Evolutionary conservation across 2,888 invertebrate species (phyloP), one percentile per base, ranked within the genome.

Genomic region (Adelphocoris suturalis): DNA sequence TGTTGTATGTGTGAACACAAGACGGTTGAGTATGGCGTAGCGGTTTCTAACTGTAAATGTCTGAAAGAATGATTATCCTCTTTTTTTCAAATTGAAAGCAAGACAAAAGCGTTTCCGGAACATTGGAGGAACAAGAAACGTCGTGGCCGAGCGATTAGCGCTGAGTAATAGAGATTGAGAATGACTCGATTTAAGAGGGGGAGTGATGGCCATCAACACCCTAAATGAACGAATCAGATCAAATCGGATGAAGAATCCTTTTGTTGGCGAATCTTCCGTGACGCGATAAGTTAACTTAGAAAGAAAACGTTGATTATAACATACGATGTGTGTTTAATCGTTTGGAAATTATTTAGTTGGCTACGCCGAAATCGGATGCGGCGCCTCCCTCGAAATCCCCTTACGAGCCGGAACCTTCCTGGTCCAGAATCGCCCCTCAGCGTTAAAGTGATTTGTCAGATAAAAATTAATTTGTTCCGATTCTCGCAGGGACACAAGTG

Each of bases 241-340:
- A 68, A 19, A 68, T 23, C 27, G 68, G 19, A 68, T 9, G 68
- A n/a, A 16, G n/a, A 57, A 57, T 68, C 19, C 68, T 68, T 19
- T 68, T 23, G 68, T 68, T 23, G 19, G 68, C 3, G 12, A 23
- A 68, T 68, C 19, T n/a, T 9, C 68, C 68, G 68, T 68, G 23
- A 68, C 68, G 68, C 68, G 68, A 68, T 23, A 68, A 68, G 68
- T 68, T 23, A 68, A 68, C 68, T 68, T 23, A 27, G n/a, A 19
- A 23, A 27, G 68, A 23, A 7, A 23, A 23, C 68, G 23, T 19
- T 11, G 68, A 47, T 78, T n/a, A 47, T 78, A 78, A 78, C 78
- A 78, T 78, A 78, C 19, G 78, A 78, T 78, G 78, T 78, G 78
- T 78, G 78, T 78, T 78, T 46, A 78, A 78, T 78, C 78, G 78